Evolutionary conservation across 2,797 vertebrate genomes (phyloP).

Genomic region (Octomys mimax): DNA sequence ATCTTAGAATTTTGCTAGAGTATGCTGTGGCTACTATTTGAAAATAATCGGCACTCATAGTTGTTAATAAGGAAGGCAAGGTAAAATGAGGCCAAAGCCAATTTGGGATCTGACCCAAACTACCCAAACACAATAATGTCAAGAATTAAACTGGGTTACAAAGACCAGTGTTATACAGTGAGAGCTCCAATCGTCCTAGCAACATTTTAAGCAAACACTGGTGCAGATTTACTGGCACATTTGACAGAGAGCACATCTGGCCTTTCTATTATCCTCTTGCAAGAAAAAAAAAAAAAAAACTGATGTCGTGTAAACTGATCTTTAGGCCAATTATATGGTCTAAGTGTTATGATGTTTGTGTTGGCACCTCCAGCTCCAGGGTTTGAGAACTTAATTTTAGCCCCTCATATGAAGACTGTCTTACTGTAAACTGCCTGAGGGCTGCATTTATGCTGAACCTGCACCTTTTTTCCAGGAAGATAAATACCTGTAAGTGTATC

Average conservation of each 20-base stretch:
- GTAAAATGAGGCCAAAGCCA: constrained; percentile 80
- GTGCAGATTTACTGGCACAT: constrained; percentile 74
- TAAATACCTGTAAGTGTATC: neutral
- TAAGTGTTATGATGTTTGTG: constrained; percentile 72
- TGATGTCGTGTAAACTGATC: constrained; percentile 79
- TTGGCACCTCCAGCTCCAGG: constrained; percentile 69
- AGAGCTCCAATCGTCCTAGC: constrained; percentile 69
- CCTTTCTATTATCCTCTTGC: constrained; percentile 76
- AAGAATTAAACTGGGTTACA: constrained; percentile 63
- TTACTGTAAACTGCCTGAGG: constrained; percentile 67
- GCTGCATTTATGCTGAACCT: constrained; percentile 4
- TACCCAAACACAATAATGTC: constrained; percentile 61
- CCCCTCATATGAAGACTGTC: constrained; percentile 60
- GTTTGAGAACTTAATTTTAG: constrained; percentile 76
- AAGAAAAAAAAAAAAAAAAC: constrained; percentile 71
- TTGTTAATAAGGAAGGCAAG: constrained; percentile 53
- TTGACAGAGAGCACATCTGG: constrained; percentile 78
- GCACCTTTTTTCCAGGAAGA: constrained; percentile 57
- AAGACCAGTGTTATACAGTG: constrained; percentile 32
- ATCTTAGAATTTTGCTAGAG: constrained; percentile 39
- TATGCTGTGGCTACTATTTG: constrained; percentile 36
- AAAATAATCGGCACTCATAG: constrained; percentile 13
- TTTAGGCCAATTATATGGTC: constrained; percentile 77
- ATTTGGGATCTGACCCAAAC: constrained; percentile 62
- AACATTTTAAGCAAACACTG: constrained; percentile 81